Evolutionary conservation across 2,797 vertebrate genomes (phyloP).

Genomic region (Diceros bicornis): DNA sequence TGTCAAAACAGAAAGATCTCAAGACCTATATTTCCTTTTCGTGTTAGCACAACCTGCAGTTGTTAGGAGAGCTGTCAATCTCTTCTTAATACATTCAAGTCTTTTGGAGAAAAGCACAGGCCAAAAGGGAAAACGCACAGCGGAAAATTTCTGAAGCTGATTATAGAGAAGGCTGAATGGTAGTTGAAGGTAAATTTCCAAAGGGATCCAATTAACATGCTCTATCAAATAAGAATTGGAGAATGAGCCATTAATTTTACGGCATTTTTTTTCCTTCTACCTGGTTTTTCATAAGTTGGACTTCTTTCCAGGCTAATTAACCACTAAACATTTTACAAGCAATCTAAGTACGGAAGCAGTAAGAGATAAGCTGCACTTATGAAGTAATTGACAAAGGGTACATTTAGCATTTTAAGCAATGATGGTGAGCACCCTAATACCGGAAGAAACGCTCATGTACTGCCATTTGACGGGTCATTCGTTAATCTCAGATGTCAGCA

Average conservation of each 20-base stretch:
- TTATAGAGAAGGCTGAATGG: constrained; percentile 72
- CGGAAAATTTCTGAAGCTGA: constrained; percentile 78
- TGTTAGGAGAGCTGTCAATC: constrained; percentile 83
- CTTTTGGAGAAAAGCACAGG: constrained; percentile 73
- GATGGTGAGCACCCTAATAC: constrained; percentile 84
- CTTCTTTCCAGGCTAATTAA: constrained; percentile 91
- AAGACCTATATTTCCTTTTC: constrained; percentile 70
- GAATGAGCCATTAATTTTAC: constrained; percentile 87
- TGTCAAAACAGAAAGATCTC: constrained; percentile 68
- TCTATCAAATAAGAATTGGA: constrained; percentile 84
- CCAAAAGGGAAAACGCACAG: constrained; percentile 78
- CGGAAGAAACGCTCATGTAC: constrained; percentile 85
- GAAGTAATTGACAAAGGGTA: constrained; percentile 87
- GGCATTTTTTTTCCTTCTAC: constrained; percentile 73
- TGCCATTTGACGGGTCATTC: constrained; percentile 88
- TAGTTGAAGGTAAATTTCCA: constrained; percentile 83
- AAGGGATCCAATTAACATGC: constrained; percentile 79
- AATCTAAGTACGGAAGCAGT: constrained; percentile 86
- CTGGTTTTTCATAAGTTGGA: constrained; percentile 85
- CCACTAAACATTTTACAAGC: constrained; percentile 89
- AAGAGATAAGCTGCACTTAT: constrained; percentile 89
- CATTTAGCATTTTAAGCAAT: constrained; percentile 84
- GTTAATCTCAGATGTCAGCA: constrained; percentile 84
- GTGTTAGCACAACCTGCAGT: constrained; percentile 58
- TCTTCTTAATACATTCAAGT: constrained; percentile 76